These are phyloP conservation scores for Spinibarbus caldwelli DNA, from an alignment of 2,797 vertebrate genomes.

Conservation along the genomic window DNA sequence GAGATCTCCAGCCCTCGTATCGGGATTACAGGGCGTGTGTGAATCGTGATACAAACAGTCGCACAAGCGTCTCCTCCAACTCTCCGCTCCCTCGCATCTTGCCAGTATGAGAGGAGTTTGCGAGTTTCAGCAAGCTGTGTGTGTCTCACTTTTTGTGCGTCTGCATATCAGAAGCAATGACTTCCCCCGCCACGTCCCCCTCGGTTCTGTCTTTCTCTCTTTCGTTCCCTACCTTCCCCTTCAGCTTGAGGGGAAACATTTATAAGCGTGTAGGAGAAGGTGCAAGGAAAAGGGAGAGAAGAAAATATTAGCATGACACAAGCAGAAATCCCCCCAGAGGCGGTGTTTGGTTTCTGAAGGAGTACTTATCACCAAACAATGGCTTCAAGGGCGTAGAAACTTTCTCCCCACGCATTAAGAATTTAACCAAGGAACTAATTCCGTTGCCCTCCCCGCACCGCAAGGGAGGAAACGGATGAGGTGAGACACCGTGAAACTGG, in stretches of 20 bases:
- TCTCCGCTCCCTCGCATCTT: constrained; percentile 8
- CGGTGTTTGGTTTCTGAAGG: constrained; percentile 73
- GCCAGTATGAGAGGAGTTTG: constrained; percentile 22
- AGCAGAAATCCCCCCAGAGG: constrained; percentile 71
- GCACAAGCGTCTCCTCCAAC: constrained; percentile 8
- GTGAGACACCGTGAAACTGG: constrained; percentile 32
- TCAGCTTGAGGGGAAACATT: constrained; percentile 71
- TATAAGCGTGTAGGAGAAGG: constrained; percentile 72
- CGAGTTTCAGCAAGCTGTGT: constrained; percentile 26
- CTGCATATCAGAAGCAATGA: constrained; percentile 35
- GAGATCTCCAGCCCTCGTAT: constrained; percentile 71
- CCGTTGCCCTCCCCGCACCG: constrained; percentile 62
- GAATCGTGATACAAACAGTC: constrained; percentile 39
- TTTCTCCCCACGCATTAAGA: constrained; percentile 62
- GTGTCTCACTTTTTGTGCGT: constrained; percentile 1
- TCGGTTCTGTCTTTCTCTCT: constrained; percentile 6
- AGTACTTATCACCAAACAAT: constrained; percentile 74
- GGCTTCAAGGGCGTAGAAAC: constrained; percentile 65
- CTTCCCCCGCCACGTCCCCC: not conserved
- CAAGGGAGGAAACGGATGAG: constrained; percentile 26
- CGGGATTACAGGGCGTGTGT: constrained; percentile 60
- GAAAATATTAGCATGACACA: constrained; percentile 75
- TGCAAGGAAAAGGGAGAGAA: constrained; percentile 61
- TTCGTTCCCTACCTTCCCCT: constrained; percentile 13
- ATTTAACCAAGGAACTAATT: constrained; percentile 66